Conservation (phyloP, 2,113 vertebrate species). For the Mormyrus lacerda region DNA sequence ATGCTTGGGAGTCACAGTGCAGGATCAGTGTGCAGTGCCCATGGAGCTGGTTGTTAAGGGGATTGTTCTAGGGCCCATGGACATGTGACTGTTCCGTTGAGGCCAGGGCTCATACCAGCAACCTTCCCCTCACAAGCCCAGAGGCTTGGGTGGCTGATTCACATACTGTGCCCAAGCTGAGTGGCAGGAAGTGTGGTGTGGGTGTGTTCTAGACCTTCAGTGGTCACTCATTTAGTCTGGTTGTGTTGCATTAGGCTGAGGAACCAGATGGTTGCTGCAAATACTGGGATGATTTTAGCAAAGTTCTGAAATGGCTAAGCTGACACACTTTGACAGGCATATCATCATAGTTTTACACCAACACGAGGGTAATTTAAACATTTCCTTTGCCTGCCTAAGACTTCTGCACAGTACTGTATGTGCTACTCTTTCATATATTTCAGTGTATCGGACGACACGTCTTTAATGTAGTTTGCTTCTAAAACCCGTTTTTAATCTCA, state of each 20-base stretch:
- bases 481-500: not conserved
- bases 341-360: too few relatives aligned
- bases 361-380: too few relatives aligned
- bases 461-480: not conserved
- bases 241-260: not conserved
- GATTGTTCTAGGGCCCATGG: not conserved
- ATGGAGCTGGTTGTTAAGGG: not conserved
- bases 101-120: not conserved
- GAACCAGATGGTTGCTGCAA: too few relatives aligned
- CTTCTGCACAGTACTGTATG: too few relatives aligned
- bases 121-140: not conserved
- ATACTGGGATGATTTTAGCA: too few relatives aligned
- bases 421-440: not conserved
- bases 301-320: too few relatives aligned
- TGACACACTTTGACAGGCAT: too few relatives aligned
- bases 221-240: not conserved
- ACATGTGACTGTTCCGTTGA: not conserved
- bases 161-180: not conserved
- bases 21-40: not conserved
- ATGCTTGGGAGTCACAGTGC: not conserved
- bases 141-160: not conserved
- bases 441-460: not conserved
- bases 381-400: too few relatives aligned
- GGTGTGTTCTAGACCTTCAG: not conserved
- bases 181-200: not conserved